These are phyloP conservation scores for Notodonta dromedarius DNA, from an alignment of 2,888 invertebrate species.

Conservation along the genomic window DNA sequence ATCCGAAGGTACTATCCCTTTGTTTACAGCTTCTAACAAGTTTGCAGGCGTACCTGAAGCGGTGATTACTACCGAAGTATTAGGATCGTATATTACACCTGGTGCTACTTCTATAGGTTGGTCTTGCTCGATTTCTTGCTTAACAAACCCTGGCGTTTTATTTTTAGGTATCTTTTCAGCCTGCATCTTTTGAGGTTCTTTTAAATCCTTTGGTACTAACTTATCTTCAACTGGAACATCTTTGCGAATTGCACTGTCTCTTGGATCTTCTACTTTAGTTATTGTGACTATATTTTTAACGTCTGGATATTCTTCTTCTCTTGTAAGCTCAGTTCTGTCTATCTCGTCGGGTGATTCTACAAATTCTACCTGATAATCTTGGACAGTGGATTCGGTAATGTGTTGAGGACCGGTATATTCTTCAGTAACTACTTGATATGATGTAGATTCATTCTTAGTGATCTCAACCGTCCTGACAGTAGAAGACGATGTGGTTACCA, in stretches of 20 bases:
- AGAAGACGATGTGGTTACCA: slow-evolving; percentile 61
- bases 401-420: slow-evolving; percentile 43
- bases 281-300: slow-evolving; percentile 14
- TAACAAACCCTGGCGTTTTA: slow-evolving; percentile 12
- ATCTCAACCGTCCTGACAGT: slow-evolving; percentile 66
- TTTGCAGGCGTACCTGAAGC: slow-evolving; percentile 86
- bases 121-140: slow-evolving; percentile 11
- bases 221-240: slow-evolving; percentile 3
- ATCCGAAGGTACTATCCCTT: slow-evolving; percentile 88
- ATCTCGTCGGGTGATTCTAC: slow-evolving; percentile 49
- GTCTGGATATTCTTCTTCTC: slow-evolving; percentile 13
- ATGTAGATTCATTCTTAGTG: slow-evolving; percentile 62
- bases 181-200: slow-evolving; percentile 7
- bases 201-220: slow-evolving; percentile 5
- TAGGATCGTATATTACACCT: slow-evolving; percentile 90
- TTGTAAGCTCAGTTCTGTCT: slow-evolving; percentile 36
- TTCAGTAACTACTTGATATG: slow-evolving; percentile 58
- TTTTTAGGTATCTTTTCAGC: slow-evolving; percentile 9
- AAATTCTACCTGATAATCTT: slow-evolving; percentile 41
- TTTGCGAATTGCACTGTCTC: slow-evolving; percentile 15
- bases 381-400: slow-evolving; percentile 38
- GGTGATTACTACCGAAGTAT: slow-evolving; percentile 87
- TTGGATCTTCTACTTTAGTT: slow-evolving; percentile 7
- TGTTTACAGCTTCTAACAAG: slow-evolving; percentile 88
- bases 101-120: slow-evolving; percentile 85